Evolutionary conservation across 2,113 vertebrate genomes (phyloP).

Genomic region (Rattus norvegicus): DNA sequence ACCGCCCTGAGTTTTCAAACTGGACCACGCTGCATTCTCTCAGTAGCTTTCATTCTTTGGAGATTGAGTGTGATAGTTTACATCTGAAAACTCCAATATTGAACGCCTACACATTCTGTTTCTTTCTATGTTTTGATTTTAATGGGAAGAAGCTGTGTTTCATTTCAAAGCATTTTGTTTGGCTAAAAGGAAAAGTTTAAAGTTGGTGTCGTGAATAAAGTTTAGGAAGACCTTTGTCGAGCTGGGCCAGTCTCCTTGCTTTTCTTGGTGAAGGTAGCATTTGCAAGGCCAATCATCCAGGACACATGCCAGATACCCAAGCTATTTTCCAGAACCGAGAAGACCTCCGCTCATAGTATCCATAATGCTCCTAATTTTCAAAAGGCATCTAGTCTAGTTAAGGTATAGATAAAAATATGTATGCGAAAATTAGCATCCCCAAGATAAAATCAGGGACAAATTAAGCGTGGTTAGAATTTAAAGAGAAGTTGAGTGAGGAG

Average conservation of each 20-base stretch:
- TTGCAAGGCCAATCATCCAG: neutral
- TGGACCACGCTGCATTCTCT: neutral
- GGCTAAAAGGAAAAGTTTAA: neutral
- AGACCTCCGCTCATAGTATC: neutral
- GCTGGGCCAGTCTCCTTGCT: neutral
- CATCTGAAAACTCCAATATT: neutral
- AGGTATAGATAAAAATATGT: slow-evolving; percentile 31
- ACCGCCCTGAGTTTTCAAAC: neutral
- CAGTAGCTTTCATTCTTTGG: neutral
- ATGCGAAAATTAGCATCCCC: slow-evolving; percentile 29
- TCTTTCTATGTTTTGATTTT: slow-evolving; percentile 59
- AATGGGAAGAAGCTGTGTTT: slow-evolving; percentile 20
- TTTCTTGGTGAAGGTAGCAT: neutral
- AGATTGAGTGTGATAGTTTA: neutral
- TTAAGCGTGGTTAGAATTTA: slow-evolving; percentile 34
- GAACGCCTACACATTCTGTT: neutral
- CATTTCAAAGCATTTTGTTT: slow-evolving; percentile 26
- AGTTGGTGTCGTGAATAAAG: slow-evolving; percentile 32
- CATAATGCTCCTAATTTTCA: slow-evolving; percentile 31
- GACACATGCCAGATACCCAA: neutral
- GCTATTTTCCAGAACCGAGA: neutral
- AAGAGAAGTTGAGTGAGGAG: neutral
- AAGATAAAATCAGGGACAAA: neutral
- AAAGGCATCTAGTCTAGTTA: slow-evolving; percentile 38
- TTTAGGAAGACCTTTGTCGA: neutral